phyloP scores from a whole-genome alignment of 1,140 invertebrate species.

The Drosophila paulistorum region DNA sequence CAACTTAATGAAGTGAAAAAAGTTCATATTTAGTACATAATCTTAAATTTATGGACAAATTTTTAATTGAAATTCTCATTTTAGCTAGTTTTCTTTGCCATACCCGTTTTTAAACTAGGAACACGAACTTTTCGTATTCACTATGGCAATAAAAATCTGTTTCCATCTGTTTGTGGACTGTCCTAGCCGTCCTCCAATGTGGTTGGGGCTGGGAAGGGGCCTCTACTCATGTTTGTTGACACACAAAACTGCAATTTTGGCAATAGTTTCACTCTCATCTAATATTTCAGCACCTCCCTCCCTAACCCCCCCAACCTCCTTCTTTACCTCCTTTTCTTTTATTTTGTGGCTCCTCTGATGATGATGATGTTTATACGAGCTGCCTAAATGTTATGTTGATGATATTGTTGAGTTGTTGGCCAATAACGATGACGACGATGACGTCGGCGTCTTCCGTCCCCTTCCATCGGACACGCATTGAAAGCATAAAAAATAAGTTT shows the following conservation, averaged over 20 bases:
- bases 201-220: background rate
- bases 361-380: slow-evolving; percentile 45
- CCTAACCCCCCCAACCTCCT: background rate
- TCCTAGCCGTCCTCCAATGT: background rate
- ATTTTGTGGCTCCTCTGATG: background rate
- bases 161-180: background rate
- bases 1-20: too few relatives aligned
- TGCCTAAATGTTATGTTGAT: slow-evolving; percentile 12
- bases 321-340: background rate
- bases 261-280: slow-evolving; percentile 10
- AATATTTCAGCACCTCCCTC: background rate
- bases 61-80: too few relatives aligned
- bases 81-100: too few relatives aligned
- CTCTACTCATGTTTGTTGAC: slow-evolving; percentile 12
- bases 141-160: background rate
- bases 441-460: background rate
- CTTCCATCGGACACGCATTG: background rate
- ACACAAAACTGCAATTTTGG: slow-evolving; percentile 26
- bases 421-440: background rate
- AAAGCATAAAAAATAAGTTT: slow-evolving; percentile 5
- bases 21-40: too few relatives aligned
- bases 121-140: background rate
- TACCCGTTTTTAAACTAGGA: too few relatives aligned
- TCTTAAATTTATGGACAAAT: too few relatives aligned
- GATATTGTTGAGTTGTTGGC: slow-evolving; percentile 4